Base-by-base conservation (phyloP, 2,888 invertebrate genomes). In the Lamproptera curius region DNA sequence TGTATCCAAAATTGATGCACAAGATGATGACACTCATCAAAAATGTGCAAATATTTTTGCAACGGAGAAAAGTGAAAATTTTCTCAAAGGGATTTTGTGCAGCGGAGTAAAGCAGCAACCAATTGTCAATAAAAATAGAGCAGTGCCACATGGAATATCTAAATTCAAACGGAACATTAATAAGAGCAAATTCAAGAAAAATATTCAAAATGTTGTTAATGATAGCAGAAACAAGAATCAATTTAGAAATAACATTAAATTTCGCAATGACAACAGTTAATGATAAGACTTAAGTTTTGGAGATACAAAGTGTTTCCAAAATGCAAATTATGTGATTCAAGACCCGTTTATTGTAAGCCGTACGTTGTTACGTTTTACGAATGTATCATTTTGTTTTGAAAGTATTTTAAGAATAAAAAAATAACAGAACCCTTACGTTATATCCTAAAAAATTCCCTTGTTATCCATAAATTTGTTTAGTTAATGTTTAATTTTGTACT, bases 1-100 rank as follows among this genome's bases (percentile, higher is more conserved):
- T 69, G 9, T 46, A 58, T 37, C 51, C 51, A 0, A 59, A 51
- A 38, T 17, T 65, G 5, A 51, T 42, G 10, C 31, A 42, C 1
- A 55, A 46, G 28, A 16, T 64, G 0, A 14, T 53, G 1, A 2
- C 46, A 1, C 40, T 45, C n/a, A 10, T 47, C 63, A 16, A 40
- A 40, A n/a, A 44, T 23, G 5, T 59, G 58, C 54, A 1, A 34
- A 42, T 0, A 39, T 56, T 8, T 65, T 51, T 51, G 49, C 54
- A 16, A 54, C 50, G 1, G 51, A 41, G 14, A 35, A 34, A 1
- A 43, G 48, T 13, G 40, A 42, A 26, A 44, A 6, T n/a, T 34
- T 49, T 5, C 34, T 49, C 2, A 14, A 17, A 17, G 34, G 34
- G 6, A 49, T 49, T 16, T 39, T 49, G 6, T 43, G 43, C 1